Conservation (phyloP, 2,888 invertebrate species). For the Cyclophora albipunctata region DNA sequence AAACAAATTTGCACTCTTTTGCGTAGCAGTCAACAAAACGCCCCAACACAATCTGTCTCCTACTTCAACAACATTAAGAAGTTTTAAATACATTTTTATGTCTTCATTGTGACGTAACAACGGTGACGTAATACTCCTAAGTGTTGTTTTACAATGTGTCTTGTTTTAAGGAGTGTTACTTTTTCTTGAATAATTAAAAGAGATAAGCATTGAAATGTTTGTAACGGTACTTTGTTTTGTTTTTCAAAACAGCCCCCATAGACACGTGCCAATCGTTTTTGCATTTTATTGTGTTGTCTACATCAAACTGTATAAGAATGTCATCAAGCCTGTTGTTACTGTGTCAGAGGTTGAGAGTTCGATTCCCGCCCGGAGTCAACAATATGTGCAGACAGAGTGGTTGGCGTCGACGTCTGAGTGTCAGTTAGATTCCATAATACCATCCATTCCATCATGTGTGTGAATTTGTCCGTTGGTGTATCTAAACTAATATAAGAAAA, state of each 20-base stretch:
- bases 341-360: no score
- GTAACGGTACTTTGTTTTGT: background rate
- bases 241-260: background rate
- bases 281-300: background rate
- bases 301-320: background rate
- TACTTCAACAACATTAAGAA: slow-evolving; percentile 43
- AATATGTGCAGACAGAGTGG: no score
- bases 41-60: slow-evolving; percentile 27
- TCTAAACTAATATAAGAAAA: no score
- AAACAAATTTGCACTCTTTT: no score
- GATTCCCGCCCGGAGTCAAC: no score
- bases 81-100: slow-evolving; percentile 42
- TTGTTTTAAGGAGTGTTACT: slow-evolving; percentile 28
- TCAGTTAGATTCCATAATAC: no score
- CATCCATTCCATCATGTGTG: no score
- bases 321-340: no score
- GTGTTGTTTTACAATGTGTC: slow-evolving; percentile 25
- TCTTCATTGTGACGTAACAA: slow-evolving; percentile 45
- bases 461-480: no score
- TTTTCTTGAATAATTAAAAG: slow-evolving; percentile 19
- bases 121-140: slow-evolving; percentile 29
- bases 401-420: no score
- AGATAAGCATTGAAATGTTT: slow-evolving; percentile 17
- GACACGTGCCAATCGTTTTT: slow-evolving; percentile 12
- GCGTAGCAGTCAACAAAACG: no score